Conservation (phyloP, 2,113 vertebrate species). For the Hemiscyllium ocellatum region DNA sequence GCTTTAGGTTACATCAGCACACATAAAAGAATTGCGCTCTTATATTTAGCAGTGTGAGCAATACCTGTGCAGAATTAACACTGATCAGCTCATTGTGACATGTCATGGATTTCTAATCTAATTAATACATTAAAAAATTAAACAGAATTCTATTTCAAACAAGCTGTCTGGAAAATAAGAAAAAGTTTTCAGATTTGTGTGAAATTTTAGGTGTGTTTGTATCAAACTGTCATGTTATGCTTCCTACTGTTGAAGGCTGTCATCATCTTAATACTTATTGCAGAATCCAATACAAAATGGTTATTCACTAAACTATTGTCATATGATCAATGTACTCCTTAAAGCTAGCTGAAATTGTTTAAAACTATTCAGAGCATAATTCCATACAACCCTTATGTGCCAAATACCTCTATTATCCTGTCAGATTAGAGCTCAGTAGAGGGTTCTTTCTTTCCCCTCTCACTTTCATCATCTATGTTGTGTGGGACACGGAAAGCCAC, state of each 20-base stretch:
- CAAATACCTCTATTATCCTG: not conserved
- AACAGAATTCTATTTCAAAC: not conserved
- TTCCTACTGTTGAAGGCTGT: not conserved
- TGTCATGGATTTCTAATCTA: not conserved
- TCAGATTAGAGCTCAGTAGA: constrained; percentile 52
- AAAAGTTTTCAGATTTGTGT: not conserved
- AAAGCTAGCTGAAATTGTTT: not conserved
- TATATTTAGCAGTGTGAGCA: not conserved
- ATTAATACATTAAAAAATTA: not conserved
- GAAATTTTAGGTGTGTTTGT: not conserved
- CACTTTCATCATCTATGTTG: not conserved
- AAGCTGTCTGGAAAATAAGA: not conserved
- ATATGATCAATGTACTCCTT: not conserved
- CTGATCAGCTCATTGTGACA: not conserved
- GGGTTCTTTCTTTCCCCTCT: constrained; percentile 39
- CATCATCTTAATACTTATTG: not conserved
- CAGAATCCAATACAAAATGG: not conserved
- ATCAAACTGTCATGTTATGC: not conserved
- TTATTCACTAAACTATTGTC: not conserved
- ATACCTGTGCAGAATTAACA: not conserved
- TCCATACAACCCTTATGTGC: not conserved
- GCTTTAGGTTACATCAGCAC: not conserved
- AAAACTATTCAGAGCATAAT: not conserved
- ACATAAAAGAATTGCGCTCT: not conserved
- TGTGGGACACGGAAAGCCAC: constrained; percentile 72